Conservation (phyloP, 2,888 invertebrate genomes). For the Lasioglossum figueresi region DNA sequence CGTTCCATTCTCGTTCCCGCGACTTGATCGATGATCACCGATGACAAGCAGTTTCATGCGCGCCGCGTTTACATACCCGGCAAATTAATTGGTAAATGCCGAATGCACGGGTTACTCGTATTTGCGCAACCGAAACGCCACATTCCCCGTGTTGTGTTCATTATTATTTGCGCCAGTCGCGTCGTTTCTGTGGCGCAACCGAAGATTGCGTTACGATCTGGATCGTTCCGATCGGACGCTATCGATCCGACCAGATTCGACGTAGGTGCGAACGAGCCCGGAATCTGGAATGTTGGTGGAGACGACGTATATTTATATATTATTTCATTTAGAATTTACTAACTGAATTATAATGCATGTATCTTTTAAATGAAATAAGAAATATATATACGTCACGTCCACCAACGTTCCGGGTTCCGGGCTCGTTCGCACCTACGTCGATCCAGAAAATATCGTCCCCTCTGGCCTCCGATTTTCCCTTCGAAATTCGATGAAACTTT, state of each 20-base stretch:
- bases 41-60: slow-evolving; percentile 65
- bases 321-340: no score
- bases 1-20: slow-evolving; percentile 8
- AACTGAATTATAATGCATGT: no score
- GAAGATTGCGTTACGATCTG: neutral
- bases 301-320: no score
- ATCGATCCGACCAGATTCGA: neutral
- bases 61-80: slow-evolving; percentile 58
- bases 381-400: neutral
- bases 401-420: neutral
- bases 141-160: slow-evolving; percentile 56
- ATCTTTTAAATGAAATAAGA: no score
- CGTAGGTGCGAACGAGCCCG: no score
- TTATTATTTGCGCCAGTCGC: slow-evolving; percentile 62
- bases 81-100: slow-evolving; percentile 69
- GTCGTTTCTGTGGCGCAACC: neutral
- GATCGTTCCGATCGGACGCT: neutral
- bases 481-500: neutral
- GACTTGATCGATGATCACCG: slow-evolving; percentile 64
- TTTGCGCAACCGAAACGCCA: slow-evolving; percentile 63
- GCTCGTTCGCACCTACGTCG: neutral
- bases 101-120: slow-evolving; percentile 61
- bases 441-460: neutral
- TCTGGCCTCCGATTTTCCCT: neutral
- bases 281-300: no score